A percentile compares a stretch with the other conserved stretches of the same genome.
Evolutionary conservation across 2,113 vertebrate species (phyloP).

Genomic region (Pelecanoides urinatrix): DNA sequence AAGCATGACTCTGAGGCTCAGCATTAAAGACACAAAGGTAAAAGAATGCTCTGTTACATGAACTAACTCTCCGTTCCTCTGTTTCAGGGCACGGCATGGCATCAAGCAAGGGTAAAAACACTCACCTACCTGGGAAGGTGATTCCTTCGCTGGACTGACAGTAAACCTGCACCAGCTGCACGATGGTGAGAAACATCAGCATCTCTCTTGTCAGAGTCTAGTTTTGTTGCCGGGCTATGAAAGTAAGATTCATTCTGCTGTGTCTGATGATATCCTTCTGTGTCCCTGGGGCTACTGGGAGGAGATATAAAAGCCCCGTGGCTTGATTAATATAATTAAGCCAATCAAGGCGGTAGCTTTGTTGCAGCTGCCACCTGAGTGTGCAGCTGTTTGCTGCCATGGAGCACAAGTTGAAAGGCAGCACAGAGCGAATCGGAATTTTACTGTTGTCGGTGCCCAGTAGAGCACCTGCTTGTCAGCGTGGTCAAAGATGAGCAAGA

Average conservation of each 20-base stretch:
- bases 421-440: background rate
- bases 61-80: background rate
- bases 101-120: fast-evolving
- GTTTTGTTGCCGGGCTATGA: background rate
- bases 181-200: background rate
- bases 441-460: background rate
- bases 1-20: slow-evolving; percentile 66
- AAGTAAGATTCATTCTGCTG: background rate
- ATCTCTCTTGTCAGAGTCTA: fast-evolving
- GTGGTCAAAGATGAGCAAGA: background rate
- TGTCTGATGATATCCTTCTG: background rate
- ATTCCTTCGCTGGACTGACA: background rate
- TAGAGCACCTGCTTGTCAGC: background rate
- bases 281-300: background rate
- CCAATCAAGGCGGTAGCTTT: background rate
- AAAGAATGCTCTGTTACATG: fast-evolving
- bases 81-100: background rate
- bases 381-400: background rate
- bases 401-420: background rate
- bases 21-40: background rate
- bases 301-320: background rate
- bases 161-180: background rate
- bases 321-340: slow-evolving; percentile 28
- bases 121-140: background rate
- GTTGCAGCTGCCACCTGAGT: background rate